These are phyloP conservation scores for Amblyopsis hoosieri DNA, from an alignment of 2,797 vertebrate genomes.

Conservation along the genomic window DNA sequence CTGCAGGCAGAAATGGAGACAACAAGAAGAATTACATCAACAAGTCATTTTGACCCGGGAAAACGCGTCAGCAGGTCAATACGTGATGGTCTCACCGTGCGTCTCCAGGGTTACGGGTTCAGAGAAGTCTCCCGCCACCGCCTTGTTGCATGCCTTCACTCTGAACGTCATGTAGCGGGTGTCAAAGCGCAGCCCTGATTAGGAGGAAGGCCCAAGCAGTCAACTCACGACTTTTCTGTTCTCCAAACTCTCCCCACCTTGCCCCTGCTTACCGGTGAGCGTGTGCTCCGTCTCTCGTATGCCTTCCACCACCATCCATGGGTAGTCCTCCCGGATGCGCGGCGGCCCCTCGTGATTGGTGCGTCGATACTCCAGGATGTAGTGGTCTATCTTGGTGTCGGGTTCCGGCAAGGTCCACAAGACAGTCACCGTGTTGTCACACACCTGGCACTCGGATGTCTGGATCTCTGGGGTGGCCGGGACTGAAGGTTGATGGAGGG, in stretches of 20 bases:
- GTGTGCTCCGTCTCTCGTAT: conserved; percentile 86
- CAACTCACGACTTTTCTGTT: not conserved
- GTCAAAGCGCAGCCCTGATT: conserved; percentile 89
- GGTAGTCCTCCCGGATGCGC: conserved; percentile 90
- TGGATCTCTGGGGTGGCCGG: conserved; percentile 90
- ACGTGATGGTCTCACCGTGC: conserved; percentile 75
- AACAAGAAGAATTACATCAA: not conserved
- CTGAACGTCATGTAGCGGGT: conserved; percentile 93
- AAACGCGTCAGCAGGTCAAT: conserved; percentile 3
- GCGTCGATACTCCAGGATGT: conserved; percentile 87
- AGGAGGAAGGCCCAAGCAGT: not conserved
- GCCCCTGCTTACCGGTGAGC: conserved; percentile 76
- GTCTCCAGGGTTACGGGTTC: conserved; percentile 92
- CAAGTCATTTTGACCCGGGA: not conserved
- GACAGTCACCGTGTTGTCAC: conserved; percentile 88
- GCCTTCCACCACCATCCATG: conserved; percentile 96
- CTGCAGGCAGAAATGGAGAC: conserved; percentile 62
- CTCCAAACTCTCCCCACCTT: too few species aligned
- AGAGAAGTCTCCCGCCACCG: conserved; percentile 92
- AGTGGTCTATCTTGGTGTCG: conserved; percentile 93
- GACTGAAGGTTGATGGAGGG: conserved; percentile 68
- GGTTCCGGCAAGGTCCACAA: conserved; percentile 86
- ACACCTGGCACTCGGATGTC: conserved; percentile 86
- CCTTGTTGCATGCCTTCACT: conserved; percentile 94
- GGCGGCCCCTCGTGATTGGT: conserved; percentile 93